Evolutionary conservation across 2,888 invertebrate genomes (phyloP), one percentile per base, ranked within the genome.

Genomic region (Lissocephala sabroskyi): DNA sequence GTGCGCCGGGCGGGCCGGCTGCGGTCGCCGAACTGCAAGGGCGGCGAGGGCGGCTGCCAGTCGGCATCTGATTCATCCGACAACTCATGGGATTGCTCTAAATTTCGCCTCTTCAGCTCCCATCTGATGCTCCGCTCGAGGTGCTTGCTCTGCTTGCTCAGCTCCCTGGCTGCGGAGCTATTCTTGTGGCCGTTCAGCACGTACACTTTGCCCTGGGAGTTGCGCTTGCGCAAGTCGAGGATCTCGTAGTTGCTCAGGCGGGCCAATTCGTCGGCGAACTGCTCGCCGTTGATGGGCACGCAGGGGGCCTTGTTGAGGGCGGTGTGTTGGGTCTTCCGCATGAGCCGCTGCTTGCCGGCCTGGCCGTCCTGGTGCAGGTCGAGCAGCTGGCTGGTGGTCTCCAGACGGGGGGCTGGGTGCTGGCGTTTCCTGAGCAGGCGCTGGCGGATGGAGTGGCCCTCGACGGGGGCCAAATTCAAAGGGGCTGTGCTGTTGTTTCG

Each of bases 171-270:
- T 1, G 5, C 36, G 1, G 18, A 16, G 0, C 6, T 5, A 17
- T 16, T n/a, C 3, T 14, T 63, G 2, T 57, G 56, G 0, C 63
- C 59, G 11, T 65, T 60, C 0, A 65, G 2, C 1, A 64, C 47
- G 47, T 56, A 45, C 2, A 62, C 30, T 16, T 45, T 49, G 7
- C 65, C 66, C 30, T 61, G 9, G 1, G 82, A 82, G 30, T 70
- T 70, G 3, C 77, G 79, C 45, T 77, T 82, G 1, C 80, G 71
- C 19, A 81, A 55, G 54, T 81, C 80, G 2, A 81, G 53, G 44
- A 81, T 77, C 59, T 81, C 79, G 42, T 70, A 73, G 50, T 82
- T 78, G 37, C 73, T 82, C 62, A 82, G 65, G 6, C 77, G 65
- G 1, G 61, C 63, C 45, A 81, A 48, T 36, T 81, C 82, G 9